Evolutionary conservation across 2,113 vertebrate species (phyloP), one percentile per base, ranked within the genome.

Genomic region (Hystrix brachyura): DNA sequence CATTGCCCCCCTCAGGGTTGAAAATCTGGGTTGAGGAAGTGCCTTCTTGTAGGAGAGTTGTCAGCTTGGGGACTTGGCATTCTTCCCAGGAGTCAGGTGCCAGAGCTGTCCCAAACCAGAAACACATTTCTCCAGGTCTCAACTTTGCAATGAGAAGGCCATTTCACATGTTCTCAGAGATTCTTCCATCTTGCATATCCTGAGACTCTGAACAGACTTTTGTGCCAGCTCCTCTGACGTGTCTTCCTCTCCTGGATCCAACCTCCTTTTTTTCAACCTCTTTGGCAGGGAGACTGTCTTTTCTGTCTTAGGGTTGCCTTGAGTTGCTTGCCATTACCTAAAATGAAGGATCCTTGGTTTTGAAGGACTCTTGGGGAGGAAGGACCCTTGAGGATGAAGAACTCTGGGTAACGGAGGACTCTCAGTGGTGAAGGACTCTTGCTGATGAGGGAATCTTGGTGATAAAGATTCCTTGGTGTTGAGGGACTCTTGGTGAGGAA

Each of bases 1-100:
- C 11, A 2, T 18, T 55, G 34, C 2, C 2, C 2, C 0, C 0
- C 27, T 43, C 19, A 8, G 67, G 64, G 53, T 60, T 7, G 9
- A 2, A 57, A 21, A 21, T 3, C 15, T 19, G 9, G 27, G 48
- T 0, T 9, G 4, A 7, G 53, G 38, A 3, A 2, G 80, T 1
- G 1, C 15, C 13, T 69, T 51, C 46, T 38, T 69, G 25, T 14
- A 21, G 19, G 1, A 65, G 34, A 32, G 25, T 34, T 1, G 8
- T 25, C 17, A 18, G 32, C 32, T 46, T 27, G 12, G 13, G 11
- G 5, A 0, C 51, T 51, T 3, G 53, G 11, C 15, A 1, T 7
- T 27, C 85, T 51, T 51, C 46, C 86, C 0, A 2, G 82, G 38
- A 9, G 1, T 46, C 69, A 13, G 62, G 48, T 5, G 67, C 23